These are phyloP conservation scores for Panopea generosa DNA, from an alignment of 2,888 invertebrate genomes.

Conservation along the genomic window DNA sequence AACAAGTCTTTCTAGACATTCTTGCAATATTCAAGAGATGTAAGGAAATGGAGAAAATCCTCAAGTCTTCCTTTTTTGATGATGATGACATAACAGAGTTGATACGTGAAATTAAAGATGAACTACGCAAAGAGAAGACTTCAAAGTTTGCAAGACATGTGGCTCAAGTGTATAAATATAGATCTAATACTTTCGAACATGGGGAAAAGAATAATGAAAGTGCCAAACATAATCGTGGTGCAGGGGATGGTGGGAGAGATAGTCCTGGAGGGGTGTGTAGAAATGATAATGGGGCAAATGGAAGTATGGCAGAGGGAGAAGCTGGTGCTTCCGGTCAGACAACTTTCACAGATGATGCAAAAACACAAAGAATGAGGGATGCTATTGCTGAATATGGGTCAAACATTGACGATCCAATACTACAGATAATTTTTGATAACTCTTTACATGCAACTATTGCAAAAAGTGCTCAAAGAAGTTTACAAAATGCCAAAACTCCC, in stretches of 20 bases:
- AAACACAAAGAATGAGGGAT: constrained; percentile 15
- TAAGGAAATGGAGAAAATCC: constrained; percentile 77
- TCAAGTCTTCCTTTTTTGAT: constrained; percentile 77
- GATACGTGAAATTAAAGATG: constrained; percentile 71
- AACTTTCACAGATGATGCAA: background rate
- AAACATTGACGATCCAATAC: constrained; percentile 46
- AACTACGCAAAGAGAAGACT: constrained; percentile 73
- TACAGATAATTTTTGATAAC: constrained; percentile 52
- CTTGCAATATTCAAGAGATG: constrained; percentile 78
- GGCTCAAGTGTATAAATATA: constrained; percentile 50
- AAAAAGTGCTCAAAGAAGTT: constrained; percentile 26
- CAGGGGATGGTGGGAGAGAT: background rate
- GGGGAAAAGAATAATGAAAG: background rate
- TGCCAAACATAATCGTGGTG: background rate
- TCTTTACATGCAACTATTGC: constrained; percentile 43
- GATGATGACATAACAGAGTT: constrained; percentile 73
- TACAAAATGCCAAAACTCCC: background rate
- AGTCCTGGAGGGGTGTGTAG: constrained; percentile 1
- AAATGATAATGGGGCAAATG: background rate
- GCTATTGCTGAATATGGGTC: constrained; percentile 42
- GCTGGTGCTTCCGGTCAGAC: constrained; percentile 14
- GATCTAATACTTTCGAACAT: constrained; percentile 12
- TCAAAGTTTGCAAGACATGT: constrained; percentile 73
- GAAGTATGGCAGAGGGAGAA: constrained; percentile 9
- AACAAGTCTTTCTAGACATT: constrained; percentile 73